Percentiles rank a stretch among this genome's conserved stretches.
Evolutionary conservation across 2,113 vertebrate genomes (phyloP).

Genomic region (Poeciliopsis retropinna): DNA sequence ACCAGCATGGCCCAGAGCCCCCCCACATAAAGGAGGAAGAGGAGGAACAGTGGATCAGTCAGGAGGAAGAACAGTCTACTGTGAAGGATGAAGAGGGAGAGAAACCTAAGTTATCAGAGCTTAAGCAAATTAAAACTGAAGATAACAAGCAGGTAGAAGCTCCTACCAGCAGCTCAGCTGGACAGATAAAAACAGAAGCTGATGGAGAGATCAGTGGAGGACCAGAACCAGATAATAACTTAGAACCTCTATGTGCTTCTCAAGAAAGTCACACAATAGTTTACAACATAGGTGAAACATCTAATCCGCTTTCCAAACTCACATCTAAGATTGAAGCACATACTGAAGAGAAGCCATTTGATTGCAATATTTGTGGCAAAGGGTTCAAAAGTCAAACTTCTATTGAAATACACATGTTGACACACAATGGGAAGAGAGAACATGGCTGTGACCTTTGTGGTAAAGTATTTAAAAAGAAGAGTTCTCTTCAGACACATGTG

Average conservation of each 20-base stretch:
- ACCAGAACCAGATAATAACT: not conserved
- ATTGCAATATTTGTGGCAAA: not conserved
- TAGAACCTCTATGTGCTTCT: not conserved
- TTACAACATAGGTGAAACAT: not conserved
- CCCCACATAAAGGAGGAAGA: not conserved
- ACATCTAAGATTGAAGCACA: not conserved
- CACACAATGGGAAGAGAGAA: not conserved
- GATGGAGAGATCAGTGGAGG: not conserved
- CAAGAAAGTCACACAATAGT: not conserved
- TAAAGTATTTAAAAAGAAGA: not conserved
- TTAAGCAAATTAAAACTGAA: not conserved
- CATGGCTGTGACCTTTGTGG: not conserved
- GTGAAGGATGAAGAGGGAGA: not conserved
- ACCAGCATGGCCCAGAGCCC: not conserved
- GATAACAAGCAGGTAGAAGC: not conserved
- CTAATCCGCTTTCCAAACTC: not conserved
- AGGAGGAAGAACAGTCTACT: not conserved
- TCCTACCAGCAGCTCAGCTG: not conserved
- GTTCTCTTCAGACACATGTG: not conserved
- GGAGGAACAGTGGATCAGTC: not conserved
- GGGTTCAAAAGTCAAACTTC: not conserved
- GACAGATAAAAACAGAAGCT: not conserved
- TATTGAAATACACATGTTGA: not conserved
- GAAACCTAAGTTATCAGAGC: not conserved
- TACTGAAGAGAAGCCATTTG: not conserved